phyloP scores from a whole-genome alignment of 1,140 invertebrate genomes.

The Phymastichus coffea region DNA sequence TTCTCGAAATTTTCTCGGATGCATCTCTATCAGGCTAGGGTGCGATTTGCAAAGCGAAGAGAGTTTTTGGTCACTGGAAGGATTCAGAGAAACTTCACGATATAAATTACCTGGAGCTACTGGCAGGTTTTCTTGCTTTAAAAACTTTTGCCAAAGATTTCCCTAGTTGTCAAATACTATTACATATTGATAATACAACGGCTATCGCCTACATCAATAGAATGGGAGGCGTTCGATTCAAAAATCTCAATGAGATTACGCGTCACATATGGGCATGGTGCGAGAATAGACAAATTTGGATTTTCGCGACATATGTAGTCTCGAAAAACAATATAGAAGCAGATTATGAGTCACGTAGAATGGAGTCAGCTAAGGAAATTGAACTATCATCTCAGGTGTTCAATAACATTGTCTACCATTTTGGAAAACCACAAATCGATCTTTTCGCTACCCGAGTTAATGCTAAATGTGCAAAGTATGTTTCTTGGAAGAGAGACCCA shows the following conservation, averaged over 20 bases:
- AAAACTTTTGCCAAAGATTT: slow-evolving; percentile 38
- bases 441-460: slow-evolving; percentile 29
- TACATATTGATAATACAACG: slow-evolving; percentile 47
- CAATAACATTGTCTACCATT: not conserved
- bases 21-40: slow-evolving; percentile 13
- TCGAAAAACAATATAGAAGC: slow-evolving; percentile 22
- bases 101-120: slow-evolving; percentile 18
- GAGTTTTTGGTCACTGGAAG: slow-evolving; percentile 21
- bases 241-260: slow-evolving; percentile 35
- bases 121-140: slow-evolving; percentile 31
- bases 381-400: not conserved
- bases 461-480: slow-evolving; percentile 29
- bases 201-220: slow-evolving; percentile 48
- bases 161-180: slow-evolving; percentile 38
- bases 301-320: slow-evolving; percentile 21
- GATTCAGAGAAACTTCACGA: not conserved
- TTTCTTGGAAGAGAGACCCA: slow-evolving; percentile 31
- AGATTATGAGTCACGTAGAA: slow-evolving; percentile 10
- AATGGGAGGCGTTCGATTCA: slow-evolving; percentile 42
- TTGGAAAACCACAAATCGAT: slow-evolving; percentile 19
- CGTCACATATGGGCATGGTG: slow-evolving; percentile 45
- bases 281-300: slow-evolving; percentile 37
- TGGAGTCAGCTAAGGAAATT: not conserved
- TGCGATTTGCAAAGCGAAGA: slow-evolving; percentile 28
- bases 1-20: slow-evolving; percentile 27